These are phyloP conservation scores for Betta splendens DNA, from an alignment of 2,797 vertebrate species.

Conservation along the genomic window DNA sequence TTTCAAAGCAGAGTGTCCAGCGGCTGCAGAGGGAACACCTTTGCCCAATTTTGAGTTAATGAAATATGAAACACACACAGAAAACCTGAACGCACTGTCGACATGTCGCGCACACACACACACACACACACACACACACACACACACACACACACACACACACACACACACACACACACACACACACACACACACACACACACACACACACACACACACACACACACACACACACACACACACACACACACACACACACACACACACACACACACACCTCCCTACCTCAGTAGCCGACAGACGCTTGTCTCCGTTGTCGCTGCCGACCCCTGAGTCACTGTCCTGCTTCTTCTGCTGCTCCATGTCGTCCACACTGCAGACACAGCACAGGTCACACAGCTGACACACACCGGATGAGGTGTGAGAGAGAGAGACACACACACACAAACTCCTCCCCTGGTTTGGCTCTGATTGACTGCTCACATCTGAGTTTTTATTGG, in stretches of 20 bases:
- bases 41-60: too few species aligned
- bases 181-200: neutral
- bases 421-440: neutral
- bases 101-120: too few species aligned
- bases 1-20: too few species aligned
- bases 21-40: neutral
- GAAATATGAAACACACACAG: too few species aligned
- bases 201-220: neutral
- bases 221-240: neutral
- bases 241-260: neutral
- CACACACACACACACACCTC: neutral
- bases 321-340: slow-evolving; percentile 94
- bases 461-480: too few species aligned
- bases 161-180: neutral
- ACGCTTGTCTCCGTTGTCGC: slow-evolving; percentile 94
- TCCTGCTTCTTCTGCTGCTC: slow-evolving; percentile 90
- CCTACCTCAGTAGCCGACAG: slow-evolving; percentile 92
- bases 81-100: too few species aligned
- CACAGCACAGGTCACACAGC: slow-evolving; percentile 48
- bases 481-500: too few species aligned
- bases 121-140: neutral
- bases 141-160: neutral
- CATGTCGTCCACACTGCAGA: slow-evolving; percentile 85
- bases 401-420: slow-evolving; percentile 23
- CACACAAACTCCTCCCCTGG: too few species aligned